A percentile compares a stretch with the other conserved stretches of the same genome.
These are phyloP conservation scores for Psylliodes chrysocephalus DNA, from an alignment of 2,888 invertebrate genomes.

Conservation along the genomic window DNA sequence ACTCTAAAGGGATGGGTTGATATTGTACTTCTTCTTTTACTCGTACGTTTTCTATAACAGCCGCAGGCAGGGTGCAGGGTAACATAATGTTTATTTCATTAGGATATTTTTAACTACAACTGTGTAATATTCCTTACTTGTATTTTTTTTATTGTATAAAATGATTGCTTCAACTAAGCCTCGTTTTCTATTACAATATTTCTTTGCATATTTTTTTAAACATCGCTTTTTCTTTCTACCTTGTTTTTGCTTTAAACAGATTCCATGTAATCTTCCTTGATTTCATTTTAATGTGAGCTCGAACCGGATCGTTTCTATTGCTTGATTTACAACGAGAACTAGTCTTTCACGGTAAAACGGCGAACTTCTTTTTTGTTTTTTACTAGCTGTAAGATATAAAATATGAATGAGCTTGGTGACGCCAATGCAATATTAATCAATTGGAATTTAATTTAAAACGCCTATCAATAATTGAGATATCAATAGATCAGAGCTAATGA, in stretches of 20 bases:
- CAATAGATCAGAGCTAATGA: constrained; percentile 9
- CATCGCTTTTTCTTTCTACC: too few species aligned
- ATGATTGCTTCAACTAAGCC: too few species aligned
- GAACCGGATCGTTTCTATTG: constrained; percentile 1
- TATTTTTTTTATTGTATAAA: too few species aligned
- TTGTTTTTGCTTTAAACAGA: background rate
- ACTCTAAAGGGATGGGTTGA: too few species aligned
- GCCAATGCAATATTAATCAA: constrained; percentile 4
- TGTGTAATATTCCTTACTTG: too few species aligned
- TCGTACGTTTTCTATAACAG: too few species aligned
- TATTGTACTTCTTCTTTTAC: too few species aligned
- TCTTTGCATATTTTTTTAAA: too few species aligned
- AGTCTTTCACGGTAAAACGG: background rate
- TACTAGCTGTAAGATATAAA: background rate
- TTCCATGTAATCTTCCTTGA: background rate
- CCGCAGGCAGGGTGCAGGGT: too few species aligned
- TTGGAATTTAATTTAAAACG: constrained; percentile 13
- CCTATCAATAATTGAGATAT: constrained; percentile 7
- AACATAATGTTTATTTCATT: too few species aligned
- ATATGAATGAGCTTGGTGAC: constrained; percentile 7
- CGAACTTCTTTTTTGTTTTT: background rate
- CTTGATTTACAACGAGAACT: constrained; percentile 7
- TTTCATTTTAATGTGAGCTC: background rate
- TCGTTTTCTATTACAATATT: too few species aligned
- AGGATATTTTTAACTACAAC: too few species aligned